phyloP scores from a whole-genome alignment of 64 coral and sea anemone genomes.

The Cladopsammia gracilis region DNA sequence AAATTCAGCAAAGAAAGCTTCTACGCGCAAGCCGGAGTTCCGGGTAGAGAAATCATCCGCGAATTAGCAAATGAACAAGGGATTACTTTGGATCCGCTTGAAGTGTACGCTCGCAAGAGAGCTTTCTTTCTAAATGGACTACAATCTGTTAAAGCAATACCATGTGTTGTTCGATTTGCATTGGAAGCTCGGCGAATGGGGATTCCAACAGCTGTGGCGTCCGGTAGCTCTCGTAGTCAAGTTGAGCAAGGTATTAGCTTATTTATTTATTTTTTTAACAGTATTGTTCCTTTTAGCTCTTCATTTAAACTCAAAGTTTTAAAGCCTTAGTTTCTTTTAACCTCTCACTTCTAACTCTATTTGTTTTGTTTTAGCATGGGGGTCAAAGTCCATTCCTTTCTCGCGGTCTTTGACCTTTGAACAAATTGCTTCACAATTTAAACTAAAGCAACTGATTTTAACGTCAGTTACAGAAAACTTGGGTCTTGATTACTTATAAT shows the following conservation, averaged over 20 bases:
- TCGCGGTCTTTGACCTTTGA: neutral
- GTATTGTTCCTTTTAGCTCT: neutral
- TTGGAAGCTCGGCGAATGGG: constrained; percentile 78
- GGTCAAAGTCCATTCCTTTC: neutral
- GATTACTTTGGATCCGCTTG: constrained; percentile 74
- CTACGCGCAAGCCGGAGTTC: constrained; percentile 77
- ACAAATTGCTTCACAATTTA: neutral
- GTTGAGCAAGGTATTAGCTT: constrained; percentile 94
- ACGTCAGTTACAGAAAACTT: no score
- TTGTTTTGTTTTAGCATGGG: neutral
- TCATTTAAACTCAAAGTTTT: neutral
- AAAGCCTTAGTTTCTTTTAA: no score
- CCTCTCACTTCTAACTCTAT: no score
- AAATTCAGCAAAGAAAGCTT: constrained; percentile 84
- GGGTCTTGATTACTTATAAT: no score
- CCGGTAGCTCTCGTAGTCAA: constrained; percentile 80
- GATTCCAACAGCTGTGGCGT: constrained; percentile 82
- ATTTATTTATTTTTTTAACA: no score
- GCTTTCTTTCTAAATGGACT: constrained; percentile 79
- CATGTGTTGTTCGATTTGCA: constrained; percentile 78
- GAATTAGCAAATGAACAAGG: constrained; percentile 80
- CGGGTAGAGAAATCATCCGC: constrained; percentile 87
- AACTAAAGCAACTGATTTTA: neutral
- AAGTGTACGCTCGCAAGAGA: constrained; percentile 82
- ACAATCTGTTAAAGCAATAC: constrained; percentile 66